Evolutionary conservation across 2,797 vertebrate genomes (phyloP).

Genomic region (Eulemur rubriventer): DNA sequence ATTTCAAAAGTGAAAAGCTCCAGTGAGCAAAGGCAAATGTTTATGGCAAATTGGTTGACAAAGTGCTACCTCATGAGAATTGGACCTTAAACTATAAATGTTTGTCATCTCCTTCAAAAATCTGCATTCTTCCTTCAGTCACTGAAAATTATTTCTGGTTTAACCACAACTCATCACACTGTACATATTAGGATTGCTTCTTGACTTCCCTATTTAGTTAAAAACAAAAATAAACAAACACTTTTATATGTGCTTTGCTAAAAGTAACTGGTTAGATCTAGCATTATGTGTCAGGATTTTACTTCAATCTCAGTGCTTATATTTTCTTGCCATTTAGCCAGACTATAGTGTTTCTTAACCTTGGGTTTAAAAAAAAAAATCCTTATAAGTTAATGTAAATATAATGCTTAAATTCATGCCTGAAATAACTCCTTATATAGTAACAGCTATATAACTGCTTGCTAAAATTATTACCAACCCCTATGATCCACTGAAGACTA

Average conservation of each 20-base stretch:
- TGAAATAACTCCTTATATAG: not conserved
- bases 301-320: not conserved
- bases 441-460: not conserved
- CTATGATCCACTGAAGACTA: not conserved
- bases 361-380: not conserved
- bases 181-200: not conserved
- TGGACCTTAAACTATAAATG: constrained; percentile 45
- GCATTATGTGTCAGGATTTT: not conserved
- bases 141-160: constrained; percentile 46
- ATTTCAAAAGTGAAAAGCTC: constrained; percentile 59
- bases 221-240: constrained; percentile 61
- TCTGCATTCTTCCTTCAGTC: constrained; percentile 39
- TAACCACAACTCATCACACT: constrained; percentile 61
- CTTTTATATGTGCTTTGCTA: not conserved
- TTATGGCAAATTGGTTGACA: constrained; percentile 64
- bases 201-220: constrained; percentile 33
- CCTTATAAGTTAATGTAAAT: constrained; percentile 30
- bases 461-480: not conserved
- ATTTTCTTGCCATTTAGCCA: constrained; percentile 27
- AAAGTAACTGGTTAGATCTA: constrained; percentile 7
- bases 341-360: not conserved
- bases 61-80: constrained; percentile 34
- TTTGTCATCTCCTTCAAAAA: constrained; percentile 41
- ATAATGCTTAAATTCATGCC: not conserved
- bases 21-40: constrained; percentile 56